Percentiles rank a stretch among this genome's conserved stretches.
Evolutionary conservation across 2,797 vertebrate genomes (phyloP).

Genomic region (Falco naumanni): DNA sequence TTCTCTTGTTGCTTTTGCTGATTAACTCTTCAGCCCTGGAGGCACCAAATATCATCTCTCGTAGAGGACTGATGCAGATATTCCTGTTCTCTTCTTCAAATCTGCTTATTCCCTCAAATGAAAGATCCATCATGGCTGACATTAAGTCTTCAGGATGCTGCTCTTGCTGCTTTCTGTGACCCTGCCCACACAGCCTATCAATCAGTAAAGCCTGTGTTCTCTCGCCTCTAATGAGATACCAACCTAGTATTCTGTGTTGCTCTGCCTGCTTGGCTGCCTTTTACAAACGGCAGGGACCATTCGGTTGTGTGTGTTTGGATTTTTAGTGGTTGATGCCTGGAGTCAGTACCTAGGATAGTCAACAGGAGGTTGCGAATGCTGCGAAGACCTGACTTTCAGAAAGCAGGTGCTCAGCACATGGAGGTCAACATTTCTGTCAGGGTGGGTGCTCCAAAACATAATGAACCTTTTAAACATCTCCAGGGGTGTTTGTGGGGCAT

Average conservation of each 20-base stretch:
- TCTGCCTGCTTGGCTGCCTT: not conserved
- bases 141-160: not conserved
- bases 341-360: not conserved
- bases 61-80: not conserved
- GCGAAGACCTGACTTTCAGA: not conserved
- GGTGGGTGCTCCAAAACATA: not conserved
- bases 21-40: not conserved
- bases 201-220: not conserved
- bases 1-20: not conserved
- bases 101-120: not conserved
- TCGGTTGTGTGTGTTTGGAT: not conserved
- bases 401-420: not conserved
- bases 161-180: not conserved
- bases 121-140: not conserved
- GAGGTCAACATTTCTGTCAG: not conserved
- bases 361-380: not conserved
- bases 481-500: not conserved
- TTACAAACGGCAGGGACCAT: not conserved
- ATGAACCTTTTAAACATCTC: not conserved
- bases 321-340: not conserved
- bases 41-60: not conserved
- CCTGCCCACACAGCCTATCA: fast-evolving
- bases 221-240: not conserved
- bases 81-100: not conserved
- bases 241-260: not conserved